phyloP scores from a whole-genome alignment of 2,113 vertebrate species.

The Ailurus styani region DNA sequence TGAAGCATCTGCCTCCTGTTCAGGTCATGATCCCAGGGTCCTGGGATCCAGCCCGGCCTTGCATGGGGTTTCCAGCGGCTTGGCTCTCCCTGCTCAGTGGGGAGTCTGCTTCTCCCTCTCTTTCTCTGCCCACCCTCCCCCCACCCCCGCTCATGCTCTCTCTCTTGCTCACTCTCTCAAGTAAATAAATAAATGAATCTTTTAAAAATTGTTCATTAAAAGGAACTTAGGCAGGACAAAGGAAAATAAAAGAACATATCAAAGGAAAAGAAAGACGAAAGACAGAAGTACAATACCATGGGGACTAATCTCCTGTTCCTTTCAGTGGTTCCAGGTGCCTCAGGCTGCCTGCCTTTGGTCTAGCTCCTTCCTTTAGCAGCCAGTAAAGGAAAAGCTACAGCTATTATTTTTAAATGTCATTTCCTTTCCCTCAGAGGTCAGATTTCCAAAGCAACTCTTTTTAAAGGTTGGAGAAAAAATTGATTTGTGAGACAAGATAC shows the following conservation, averaged over 20 bases:
- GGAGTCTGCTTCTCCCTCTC: not conserved
- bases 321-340: not conserved
- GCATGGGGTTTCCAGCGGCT: not conserved
- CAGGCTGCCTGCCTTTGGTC: not conserved
- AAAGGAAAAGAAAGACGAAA: not conserved
- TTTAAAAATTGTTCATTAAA: not conserved
- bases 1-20: not conserved
- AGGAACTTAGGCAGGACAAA: not conserved
- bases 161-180: not conserved
- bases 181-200: not conserved
- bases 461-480: not conserved
- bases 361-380: not conserved
- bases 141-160: not conserved
- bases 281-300: not conserved
- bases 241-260: not conserved
- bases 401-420: constrained; percentile 38
- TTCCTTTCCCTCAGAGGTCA: constrained; percentile 14
- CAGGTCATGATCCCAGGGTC: not conserved
- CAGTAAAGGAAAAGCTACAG: not conserved
- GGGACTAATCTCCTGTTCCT: not conserved
- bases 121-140: not conserved
- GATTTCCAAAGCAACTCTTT: constrained; percentile 21
- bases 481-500: constrained; percentile 7
- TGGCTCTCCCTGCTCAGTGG: not conserved
- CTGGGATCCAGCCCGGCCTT: not conserved